phyloP scores from a whole-genome alignment of 92 coral and sea anemone genomes.

The Hydrozoanthus gracilis region DNA sequence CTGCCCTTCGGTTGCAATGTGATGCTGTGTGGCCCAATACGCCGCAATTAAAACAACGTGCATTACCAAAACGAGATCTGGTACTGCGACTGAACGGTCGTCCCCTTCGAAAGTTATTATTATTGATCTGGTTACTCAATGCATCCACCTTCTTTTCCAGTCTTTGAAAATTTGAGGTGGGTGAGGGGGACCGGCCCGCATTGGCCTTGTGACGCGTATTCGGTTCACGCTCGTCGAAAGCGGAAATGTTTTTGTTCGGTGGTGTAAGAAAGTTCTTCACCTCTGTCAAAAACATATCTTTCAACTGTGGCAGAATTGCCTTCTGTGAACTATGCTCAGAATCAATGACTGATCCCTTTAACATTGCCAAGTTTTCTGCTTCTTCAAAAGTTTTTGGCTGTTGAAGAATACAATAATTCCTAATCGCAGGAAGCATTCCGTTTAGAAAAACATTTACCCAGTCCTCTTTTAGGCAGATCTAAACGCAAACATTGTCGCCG shows the following conservation, averaged over 20 bases:
- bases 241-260: background rate
- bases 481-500: background rate
- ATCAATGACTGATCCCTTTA: background rate
- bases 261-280: background rate
- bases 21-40: background rate
- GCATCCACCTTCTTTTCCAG: no score
- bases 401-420: constrained; percentile 30
- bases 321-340: background rate
- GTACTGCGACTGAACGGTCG: background rate
- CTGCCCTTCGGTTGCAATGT: background rate
- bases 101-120: no score
- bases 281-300: background rate
- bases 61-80: background rate
- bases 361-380: constrained; percentile 9
- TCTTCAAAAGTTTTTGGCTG: constrained; percentile 41
- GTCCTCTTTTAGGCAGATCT: constrained; percentile 24
- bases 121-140: no score
- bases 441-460: constrained; percentile 39
- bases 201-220: no score
- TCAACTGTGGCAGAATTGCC: background rate
- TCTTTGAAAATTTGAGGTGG: no score
- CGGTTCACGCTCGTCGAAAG: no score
- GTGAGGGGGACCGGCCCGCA: no score
- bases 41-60: background rate
- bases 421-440: constrained; percentile 14